A percentile compares a stretch with the other conserved stretches of the same genome.
Evolutionary conservation across 2,113 vertebrate species (phyloP).

Genomic region (Dicaeum eximium): DNA sequence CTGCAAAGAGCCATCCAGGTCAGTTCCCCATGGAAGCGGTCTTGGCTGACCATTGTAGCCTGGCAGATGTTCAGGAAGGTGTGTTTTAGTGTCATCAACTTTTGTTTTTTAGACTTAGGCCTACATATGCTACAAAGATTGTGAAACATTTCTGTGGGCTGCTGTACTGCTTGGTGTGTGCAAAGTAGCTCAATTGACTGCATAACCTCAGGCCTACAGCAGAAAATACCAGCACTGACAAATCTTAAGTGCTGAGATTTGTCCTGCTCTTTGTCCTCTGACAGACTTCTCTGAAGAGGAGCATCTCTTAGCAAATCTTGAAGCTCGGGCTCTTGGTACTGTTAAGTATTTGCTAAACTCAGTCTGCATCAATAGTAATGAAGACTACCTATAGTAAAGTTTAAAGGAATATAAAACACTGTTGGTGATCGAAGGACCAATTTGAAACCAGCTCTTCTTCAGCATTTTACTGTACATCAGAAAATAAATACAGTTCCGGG

Average conservation of each 20-base stretch:
- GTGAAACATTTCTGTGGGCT: neutral
- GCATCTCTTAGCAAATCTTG: neutral
- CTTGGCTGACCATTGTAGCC: neutral
- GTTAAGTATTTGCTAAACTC: neutral
- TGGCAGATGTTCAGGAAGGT: neutral
- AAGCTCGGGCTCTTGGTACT: neutral
- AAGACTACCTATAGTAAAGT: neutral
- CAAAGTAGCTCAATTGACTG: neutral
- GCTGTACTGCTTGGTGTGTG: neutral
- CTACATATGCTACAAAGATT: neutral
- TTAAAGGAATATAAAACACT: neutral
- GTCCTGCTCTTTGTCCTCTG: neutral
- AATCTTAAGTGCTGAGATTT: neutral
- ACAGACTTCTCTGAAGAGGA: neutral
- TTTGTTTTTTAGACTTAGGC: neutral
- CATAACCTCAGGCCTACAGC: neutral
- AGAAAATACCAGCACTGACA: neutral
- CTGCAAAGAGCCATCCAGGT: neutral
- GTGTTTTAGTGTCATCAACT: neutral
- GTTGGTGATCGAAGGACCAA: rapidly evolving
- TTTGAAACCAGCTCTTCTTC: neutral
- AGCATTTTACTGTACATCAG: neutral
- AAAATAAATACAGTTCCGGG: rapidly evolving
- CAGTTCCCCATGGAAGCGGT: neutral
- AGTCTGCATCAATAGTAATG: neutral